Evolutionary conservation across 2,113 vertebrate species (phyloP), one percentile per base, ranked within the genome.

Genomic region (Dryoscopus gambensis): DNA sequence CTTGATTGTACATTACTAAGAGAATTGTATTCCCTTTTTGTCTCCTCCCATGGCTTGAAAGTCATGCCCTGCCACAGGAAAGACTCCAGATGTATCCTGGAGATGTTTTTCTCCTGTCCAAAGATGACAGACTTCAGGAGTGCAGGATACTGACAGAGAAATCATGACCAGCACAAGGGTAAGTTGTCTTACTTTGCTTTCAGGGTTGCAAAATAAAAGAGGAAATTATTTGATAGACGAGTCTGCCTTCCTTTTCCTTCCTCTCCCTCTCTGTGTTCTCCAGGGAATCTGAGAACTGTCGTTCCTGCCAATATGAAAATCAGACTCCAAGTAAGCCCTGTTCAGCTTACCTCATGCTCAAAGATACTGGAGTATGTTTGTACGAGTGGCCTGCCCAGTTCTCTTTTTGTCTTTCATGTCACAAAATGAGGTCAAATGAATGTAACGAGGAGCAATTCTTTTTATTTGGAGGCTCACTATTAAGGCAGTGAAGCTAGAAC

Each of bases 301-400:
- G 0, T 74, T 89, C 8, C 27, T 78, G 24, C 2, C 35, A 62
- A 24, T 50, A 60, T 10, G 42, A 87, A 90, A 56, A 22, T 69
- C 44, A 74, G 39, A 37, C 27, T 60, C 8, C n/a, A 74, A 37
- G 11, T 42, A 62, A 92, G 13, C 11, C 50, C 15, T 23, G 12
- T 49, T 69, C 14, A 25, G 10, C 15, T 77, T 81, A 33, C 33
- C 33, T 84, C 39, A 35, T 42, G 16, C 18, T 73, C 40, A 47
- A 37, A 89, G 49, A 15, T 35, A 40, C 14, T 31, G 6, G 2
- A 2, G 3, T 42, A 42, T 42, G 14, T 15, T 42, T 42, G 39
- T 30, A 47, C 10, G 4, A 1, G 1, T 42, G 9, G 2, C 35
- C 21, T 69, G 9, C n/a, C 59, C 3, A 2, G 11, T 70, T 11